Evolutionary conservation across 2,797 vertebrate species (phyloP).

Genomic region (Myotis pilosus): DNA sequence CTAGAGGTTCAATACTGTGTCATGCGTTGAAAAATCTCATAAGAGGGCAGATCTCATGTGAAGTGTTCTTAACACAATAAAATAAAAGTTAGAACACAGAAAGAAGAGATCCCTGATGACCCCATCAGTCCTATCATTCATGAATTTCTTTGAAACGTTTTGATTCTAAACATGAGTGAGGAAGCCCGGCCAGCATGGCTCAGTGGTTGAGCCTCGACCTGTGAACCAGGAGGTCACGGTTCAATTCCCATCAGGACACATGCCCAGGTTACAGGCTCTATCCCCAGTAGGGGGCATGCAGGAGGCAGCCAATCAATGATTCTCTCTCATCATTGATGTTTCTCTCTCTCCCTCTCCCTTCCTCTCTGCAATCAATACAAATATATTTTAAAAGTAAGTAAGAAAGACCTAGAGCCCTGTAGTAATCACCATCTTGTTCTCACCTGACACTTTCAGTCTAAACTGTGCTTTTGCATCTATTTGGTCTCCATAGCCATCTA

Average conservation of each 20-base stretch:
- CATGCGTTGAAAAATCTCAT: background rate
- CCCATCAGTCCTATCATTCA: background rate
- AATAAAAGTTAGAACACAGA: background rate
- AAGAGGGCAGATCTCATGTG: background rate
- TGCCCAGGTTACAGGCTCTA: too few relatives aligned
- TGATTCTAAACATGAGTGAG: conserved; percentile 19
- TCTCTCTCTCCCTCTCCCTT: too few relatives aligned
- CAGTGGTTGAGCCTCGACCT: too few relatives aligned
- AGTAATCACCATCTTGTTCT: background rate
- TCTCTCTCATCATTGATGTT: too few relatives aligned
- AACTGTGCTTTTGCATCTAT: background rate
- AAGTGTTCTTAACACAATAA: background rate
- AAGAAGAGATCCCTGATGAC: background rate
- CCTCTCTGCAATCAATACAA: too few relatives aligned
- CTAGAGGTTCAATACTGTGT: background rate
- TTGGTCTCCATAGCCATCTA: background rate
- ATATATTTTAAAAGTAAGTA: background rate
- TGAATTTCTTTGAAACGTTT: conserved; percentile 1
- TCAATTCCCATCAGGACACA: too few relatives aligned
- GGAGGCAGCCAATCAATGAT: too few relatives aligned
- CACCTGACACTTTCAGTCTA: background rate
- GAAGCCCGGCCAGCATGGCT: background rate
- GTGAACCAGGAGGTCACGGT: too few relatives aligned
- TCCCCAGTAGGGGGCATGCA: too few relatives aligned
- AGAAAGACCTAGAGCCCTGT: background rate